phyloP scores from a whole-genome alignment of 2,797 vertebrate genomes.

The Prunella strophiata region DNA sequence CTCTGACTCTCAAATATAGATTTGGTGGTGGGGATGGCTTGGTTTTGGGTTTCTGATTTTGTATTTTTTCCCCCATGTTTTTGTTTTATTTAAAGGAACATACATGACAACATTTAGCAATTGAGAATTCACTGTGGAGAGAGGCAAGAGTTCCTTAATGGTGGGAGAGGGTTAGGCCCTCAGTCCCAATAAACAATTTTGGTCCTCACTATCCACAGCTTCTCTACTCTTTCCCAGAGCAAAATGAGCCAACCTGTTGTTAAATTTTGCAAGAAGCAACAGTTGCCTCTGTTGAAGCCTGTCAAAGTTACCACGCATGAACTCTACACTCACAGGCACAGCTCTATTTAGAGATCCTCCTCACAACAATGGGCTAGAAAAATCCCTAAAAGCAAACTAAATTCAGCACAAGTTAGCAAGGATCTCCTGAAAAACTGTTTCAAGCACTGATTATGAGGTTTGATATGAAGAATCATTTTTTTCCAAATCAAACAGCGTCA shows the following conservation, averaged over 20 bases:
- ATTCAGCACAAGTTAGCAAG: not conserved
- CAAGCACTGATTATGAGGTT: not conserved
- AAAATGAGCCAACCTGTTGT: not conserved
- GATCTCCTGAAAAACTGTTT: not conserved
- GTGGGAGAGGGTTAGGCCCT: not conserved
- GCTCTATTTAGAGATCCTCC: not conserved
- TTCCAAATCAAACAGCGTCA: not conserved
- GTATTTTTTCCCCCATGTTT: not conserved
- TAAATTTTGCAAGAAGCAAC: not conserved
- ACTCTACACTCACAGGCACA: not conserved
- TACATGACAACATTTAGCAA: not conserved
- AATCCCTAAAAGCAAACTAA: not conserved
- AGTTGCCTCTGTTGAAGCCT: not conserved
- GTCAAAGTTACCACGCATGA: not conserved
- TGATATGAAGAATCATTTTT: not conserved
- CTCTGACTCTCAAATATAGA: not conserved
- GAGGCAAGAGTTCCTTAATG: not conserved
- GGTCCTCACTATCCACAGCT: not conserved
- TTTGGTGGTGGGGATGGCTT: not conserved
- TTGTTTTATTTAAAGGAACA: not conserved
- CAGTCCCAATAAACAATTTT: not conserved
- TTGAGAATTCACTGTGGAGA: not conserved
- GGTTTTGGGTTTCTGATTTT: not conserved
- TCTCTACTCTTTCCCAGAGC: not conserved
- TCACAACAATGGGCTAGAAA: not conserved